These are phyloP conservation scores for Tupiocoris notatus DNA, from an alignment of 2,888 invertebrate genomes.

Conservation along the genomic window DNA sequence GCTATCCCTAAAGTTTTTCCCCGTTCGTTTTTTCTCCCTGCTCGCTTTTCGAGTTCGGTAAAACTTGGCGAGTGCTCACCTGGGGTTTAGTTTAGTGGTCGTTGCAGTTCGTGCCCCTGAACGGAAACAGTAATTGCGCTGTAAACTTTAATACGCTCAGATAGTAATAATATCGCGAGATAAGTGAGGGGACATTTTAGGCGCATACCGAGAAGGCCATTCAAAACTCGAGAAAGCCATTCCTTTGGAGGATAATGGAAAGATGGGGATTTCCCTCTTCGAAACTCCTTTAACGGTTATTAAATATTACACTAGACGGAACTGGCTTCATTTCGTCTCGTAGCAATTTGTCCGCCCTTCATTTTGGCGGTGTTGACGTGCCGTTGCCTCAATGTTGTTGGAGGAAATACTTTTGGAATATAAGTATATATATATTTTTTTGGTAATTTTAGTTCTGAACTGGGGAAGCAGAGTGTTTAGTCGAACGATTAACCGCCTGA, in stretches of 20 bases:
- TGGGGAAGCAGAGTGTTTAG: too few species aligned
- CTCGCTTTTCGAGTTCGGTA: background rate
- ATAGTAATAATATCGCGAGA: slow-evolving; percentile 6
- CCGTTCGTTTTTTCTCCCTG: background rate
- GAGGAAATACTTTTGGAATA: too few species aligned
- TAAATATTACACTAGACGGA: slow-evolving; percentile 31
- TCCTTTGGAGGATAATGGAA: background rate
- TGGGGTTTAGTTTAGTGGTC: slow-evolving; percentile 29
- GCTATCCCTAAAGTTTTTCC: background rate
- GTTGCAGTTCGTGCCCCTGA: background rate
- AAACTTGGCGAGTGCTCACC: slow-evolving; percentile 21
- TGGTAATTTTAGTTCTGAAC: too few species aligned
- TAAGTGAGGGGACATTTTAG: background rate
- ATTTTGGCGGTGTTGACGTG: background rate
- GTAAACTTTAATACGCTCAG: slow-evolving; percentile 17
- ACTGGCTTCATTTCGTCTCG: slow-evolving; percentile 32
- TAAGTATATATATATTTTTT: too few species aligned
- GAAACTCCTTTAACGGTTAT: slow-evolving; percentile 22
- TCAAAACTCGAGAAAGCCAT: background rate
- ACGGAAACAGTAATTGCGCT: background rate
- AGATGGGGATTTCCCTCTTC: background rate
- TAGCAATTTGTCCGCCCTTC: slow-evolving; percentile 27
- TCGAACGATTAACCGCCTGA: too few species aligned
- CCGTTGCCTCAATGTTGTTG: too few species aligned
- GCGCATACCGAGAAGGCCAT: background rate